These are phyloP conservation scores for Uria aalge DNA, from an alignment of 2,113 vertebrate genomes.

Conservation along the genomic window DNA sequence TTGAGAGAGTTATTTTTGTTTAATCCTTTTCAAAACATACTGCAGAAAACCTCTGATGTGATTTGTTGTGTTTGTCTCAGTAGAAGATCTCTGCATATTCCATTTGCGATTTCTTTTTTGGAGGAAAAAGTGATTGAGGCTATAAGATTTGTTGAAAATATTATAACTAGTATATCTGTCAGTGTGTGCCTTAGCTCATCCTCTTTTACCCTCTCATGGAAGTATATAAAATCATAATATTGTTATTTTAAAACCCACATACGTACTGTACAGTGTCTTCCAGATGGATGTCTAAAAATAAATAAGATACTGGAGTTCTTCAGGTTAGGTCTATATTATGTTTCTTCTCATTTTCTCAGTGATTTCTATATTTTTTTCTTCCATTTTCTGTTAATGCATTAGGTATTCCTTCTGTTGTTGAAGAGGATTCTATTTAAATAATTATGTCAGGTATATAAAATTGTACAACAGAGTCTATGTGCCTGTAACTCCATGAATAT, in stretches of 20 bases:
- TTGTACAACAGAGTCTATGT: neutral
- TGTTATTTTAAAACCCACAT: neutral
- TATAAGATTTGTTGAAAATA: neutral
- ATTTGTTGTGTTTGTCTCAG: neutral
- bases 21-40: neutral
- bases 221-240: neutral
- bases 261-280: neutral
- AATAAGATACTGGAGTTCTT: neutral
- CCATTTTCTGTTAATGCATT: neutral
- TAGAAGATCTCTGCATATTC: neutral
- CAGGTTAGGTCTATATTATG: neutral
- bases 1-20: neutral
- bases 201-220: neutral
- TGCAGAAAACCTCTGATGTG: neutral
- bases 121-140: neutral
- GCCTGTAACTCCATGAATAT: neutral
- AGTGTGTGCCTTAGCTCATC: neutral
- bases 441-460: neutral
- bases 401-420: neutral
- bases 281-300: slow-evolving; percentile 3
- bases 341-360: neutral
- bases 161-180: neutral
- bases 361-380: neutral
- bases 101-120: neutral
- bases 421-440: neutral